Conservation (phyloP, 2,888 invertebrate species). For the Volucella bombylans region DNA sequence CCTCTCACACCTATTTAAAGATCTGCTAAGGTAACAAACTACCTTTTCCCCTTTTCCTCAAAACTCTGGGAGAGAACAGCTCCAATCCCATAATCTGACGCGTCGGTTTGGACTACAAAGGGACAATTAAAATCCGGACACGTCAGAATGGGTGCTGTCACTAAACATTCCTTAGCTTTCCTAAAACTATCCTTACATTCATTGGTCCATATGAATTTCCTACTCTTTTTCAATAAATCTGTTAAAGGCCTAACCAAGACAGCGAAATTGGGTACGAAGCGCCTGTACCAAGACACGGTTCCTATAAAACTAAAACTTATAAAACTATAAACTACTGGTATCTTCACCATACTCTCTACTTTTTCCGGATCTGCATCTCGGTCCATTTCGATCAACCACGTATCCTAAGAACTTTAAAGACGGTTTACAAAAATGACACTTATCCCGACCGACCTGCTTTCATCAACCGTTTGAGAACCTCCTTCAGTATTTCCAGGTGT, state of each 20-base stretch:
- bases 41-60: slow-evolving; percentile 48
- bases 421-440: no score
- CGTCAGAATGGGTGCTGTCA: slow-evolving; percentile 29
- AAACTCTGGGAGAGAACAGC: slow-evolving; percentile 33
- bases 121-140: slow-evolving; percentile 30
- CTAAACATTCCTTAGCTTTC: slow-evolving; percentile 34
- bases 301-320: slow-evolving; percentile 28
- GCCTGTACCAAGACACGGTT: slow-evolving; percentile 23
- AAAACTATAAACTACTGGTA: slow-evolving; percentile 27
- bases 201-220: no score
- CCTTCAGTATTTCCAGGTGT: no score
- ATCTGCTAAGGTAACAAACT: slow-evolving; percentile 29
- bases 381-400: background rate
- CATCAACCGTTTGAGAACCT: no score
- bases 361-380: slow-evolving; percentile 7
- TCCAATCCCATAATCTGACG: slow-evolving; percentile 52
- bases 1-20: slow-evolving; percentile 6
- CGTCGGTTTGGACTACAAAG: slow-evolving; percentile 51
- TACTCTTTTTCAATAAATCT: slow-evolving; percentile 14
- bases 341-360: slow-evolving; percentile 21
- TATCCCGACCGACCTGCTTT: no score
- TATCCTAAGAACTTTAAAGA: background rate
- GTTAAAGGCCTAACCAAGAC: slow-evolving; percentile 5
- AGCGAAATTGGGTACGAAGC: slow-evolving; percentile 28
- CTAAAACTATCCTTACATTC: slow-evolving; percentile 23